A percentile compares a stretch with the other conserved stretches of the same genome.
Evolutionary conservation across 2,797 vertebrate genomes (phyloP).

Genomic region (Malurus leucopterus): DNA sequence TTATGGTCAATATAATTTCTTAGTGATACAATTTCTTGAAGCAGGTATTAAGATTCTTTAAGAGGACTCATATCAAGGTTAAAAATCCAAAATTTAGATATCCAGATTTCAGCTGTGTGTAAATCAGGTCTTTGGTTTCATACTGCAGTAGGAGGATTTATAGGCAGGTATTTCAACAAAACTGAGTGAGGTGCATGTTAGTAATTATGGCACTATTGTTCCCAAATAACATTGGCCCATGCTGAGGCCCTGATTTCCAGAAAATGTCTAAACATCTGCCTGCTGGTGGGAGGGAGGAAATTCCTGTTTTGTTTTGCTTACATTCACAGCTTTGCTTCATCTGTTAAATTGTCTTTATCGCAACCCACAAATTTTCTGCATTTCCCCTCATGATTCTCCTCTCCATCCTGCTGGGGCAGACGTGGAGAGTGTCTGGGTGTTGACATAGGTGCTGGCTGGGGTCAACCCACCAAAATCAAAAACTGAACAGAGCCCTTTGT

Average conservation of each 20-base stretch:
- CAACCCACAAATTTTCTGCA: background rate
- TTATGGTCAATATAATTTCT: background rate
- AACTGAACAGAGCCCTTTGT: background rate
- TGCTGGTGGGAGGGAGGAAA: background rate
- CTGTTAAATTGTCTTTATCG: background rate
- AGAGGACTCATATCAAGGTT: background rate
- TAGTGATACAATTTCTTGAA: background rate
- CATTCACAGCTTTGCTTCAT: background rate
- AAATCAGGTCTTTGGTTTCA: background rate
- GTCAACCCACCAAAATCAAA: background rate
- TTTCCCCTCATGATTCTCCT: background rate
- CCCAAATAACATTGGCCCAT: background rate
- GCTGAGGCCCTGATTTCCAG: background rate
- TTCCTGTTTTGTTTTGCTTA: background rate
- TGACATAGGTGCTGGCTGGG: background rate
- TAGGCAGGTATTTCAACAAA: background rate
- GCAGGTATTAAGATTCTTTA: background rate
- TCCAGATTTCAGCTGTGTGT: background rate
- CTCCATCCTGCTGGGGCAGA: background rate
- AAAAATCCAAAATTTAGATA: background rate
- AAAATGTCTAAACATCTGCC: background rate
- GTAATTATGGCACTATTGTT: background rate
- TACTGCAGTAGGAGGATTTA: background rate
- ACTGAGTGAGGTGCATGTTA: rapidly evolving
- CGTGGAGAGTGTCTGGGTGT: rapidly evolving